Conservation (phyloP, 2,797 vertebrate species). For the Arremon brunneinucha region DNA sequence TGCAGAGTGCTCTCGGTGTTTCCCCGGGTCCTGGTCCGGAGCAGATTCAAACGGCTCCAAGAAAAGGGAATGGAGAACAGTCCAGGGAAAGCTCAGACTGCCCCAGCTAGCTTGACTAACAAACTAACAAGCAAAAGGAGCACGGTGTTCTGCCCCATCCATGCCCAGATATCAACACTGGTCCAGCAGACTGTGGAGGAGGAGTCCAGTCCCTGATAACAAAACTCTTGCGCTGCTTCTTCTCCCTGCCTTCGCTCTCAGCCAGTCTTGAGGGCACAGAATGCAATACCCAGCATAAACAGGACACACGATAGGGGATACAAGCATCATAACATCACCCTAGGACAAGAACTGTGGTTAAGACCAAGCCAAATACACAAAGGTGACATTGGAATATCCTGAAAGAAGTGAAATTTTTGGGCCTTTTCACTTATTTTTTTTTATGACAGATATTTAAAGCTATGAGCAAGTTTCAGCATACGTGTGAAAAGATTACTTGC, state of each 20-base stretch:
- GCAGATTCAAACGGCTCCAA: background rate
- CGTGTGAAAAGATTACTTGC: background rate
- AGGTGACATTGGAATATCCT: background rate
- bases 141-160: fast-evolving
- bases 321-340: background rate
- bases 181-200: background rate
- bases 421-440: background rate
- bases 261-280: background rate
- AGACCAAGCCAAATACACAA: background rate
- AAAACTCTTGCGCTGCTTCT: background rate
- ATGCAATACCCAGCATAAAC: background rate
- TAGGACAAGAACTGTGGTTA: background rate
- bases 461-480: background rate
- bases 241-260: background rate
- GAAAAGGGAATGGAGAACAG: background rate
- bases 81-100: background rate
- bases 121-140: background rate
- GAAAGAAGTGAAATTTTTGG: background rate
- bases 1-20: background rate
- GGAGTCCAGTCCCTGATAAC: too few species aligned
- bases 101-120: background rate
- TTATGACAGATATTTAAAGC: background rate
- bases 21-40: background rate
- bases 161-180: background rate
- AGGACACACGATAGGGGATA: fast-evolving